These are phyloP conservation scores for Leucoptera coffeella DNA, from an alignment of 2,888 invertebrate species.

Conservation along the genomic window DNA sequence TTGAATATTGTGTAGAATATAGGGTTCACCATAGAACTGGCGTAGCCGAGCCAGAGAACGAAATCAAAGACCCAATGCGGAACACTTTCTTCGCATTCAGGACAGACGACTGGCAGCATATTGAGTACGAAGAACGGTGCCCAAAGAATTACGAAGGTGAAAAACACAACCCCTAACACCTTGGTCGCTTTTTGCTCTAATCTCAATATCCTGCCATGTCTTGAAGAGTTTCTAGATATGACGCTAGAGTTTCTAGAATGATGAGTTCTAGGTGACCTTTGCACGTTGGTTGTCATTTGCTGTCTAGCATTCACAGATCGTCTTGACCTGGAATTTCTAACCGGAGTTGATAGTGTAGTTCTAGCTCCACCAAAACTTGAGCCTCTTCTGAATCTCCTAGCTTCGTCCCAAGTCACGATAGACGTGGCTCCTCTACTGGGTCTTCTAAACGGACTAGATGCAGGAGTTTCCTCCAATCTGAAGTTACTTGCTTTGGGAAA, in stretches of 20 bases:
- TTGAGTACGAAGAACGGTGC: constrained; percentile 93
- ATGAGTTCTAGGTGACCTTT: constrained; percentile 57
- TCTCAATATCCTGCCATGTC: constrained; percentile 77
- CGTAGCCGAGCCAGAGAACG: constrained; percentile 90
- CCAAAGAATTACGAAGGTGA: constrained; percentile 91
- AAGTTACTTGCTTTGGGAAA: constrained; percentile 24
- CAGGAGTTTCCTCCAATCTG: constrained; percentile 23
- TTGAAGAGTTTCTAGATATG: constrained; percentile 72
- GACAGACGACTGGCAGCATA: constrained; percentile 77
- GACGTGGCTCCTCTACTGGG: constrained; percentile 63
- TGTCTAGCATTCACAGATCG: constrained; percentile 22
- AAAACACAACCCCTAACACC: constrained; percentile 90
- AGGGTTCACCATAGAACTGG: constrained; percentile 92
- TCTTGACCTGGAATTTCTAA: constrained; percentile 24
- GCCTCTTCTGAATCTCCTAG: constrained; percentile 58
- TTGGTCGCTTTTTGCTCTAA: constrained; percentile 95
- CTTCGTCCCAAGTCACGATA: constrained; percentile 71
- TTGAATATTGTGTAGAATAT: constrained; percentile 96
- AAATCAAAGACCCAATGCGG: constrained; percentile 77
- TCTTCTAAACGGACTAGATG: constrained; percentile 37
- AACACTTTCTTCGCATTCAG: constrained; percentile 69
- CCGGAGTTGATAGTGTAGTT: constrained; percentile 56
- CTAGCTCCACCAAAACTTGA: constrained; percentile 67
- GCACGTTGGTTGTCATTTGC: constrained; percentile 26
- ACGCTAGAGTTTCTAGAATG: constrained; percentile 77